Evolutionary conservation across 2,113 vertebrate genomes (phyloP).

Genomic region (Rhombomys opimus): DNA sequence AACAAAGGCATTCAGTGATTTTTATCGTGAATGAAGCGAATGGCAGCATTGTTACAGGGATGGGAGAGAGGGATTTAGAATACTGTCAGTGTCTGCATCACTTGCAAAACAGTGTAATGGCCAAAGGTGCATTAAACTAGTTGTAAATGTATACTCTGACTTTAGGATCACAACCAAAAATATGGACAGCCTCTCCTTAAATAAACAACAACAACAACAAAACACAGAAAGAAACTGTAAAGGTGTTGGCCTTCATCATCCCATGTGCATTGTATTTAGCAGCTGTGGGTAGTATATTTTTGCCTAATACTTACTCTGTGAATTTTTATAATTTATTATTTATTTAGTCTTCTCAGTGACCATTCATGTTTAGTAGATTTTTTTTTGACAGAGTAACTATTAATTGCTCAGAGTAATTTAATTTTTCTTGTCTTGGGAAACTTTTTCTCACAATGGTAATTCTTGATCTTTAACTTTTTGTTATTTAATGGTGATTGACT

Average conservation of each 20-base stretch:
- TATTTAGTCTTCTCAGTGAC: not conserved
- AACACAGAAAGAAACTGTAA: not conserved
- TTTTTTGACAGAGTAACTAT: not conserved
- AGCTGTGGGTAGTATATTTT: slow-evolving; percentile 1
- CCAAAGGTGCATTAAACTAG: not conserved
- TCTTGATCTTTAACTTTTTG: not conserved
- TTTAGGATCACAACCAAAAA: not conserved
- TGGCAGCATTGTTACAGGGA: not conserved
- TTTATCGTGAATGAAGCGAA: not conserved
- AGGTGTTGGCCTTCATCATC: not conserved
- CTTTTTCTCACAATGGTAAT: not conserved
- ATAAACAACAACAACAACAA: not conserved
- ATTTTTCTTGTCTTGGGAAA: slow-evolving; percentile 28
- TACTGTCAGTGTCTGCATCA: not conserved
- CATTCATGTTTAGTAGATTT: not conserved
- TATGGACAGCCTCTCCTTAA: not conserved
- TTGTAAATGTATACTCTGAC: not conserved
- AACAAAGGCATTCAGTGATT: slow-evolving; percentile 3
- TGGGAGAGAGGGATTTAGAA: not conserved
- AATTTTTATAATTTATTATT: slow-evolving; percentile 39
- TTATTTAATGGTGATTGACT: not conserved
- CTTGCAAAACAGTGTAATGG: not conserved
- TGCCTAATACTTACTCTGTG: not conserved
- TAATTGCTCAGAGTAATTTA: not conserved
- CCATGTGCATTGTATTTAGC: slow-evolving; percentile 22